These are phyloP conservation scores for Pseudochirops corinnae DNA, from an alignment of 2,797 vertebrate species.

Conservation along the genomic window DNA sequence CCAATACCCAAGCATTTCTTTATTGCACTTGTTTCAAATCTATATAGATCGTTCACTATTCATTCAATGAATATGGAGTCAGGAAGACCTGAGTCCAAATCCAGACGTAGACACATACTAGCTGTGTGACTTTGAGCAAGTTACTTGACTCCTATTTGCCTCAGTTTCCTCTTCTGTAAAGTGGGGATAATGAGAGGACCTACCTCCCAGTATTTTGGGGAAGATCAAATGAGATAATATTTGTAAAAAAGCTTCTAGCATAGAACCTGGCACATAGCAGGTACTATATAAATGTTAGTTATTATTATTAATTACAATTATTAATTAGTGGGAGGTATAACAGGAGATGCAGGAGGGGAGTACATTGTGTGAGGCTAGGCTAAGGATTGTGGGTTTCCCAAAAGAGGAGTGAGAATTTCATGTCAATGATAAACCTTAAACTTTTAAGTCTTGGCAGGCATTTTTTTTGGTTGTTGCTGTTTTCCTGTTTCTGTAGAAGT, in stretches of 20 bases:
- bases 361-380: background rate
- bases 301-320: background rate
- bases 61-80: background rate
- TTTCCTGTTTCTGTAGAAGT: background rate
- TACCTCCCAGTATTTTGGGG: background rate
- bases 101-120: background rate
- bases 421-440: constrained; percentile 42
- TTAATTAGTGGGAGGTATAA: background rate
- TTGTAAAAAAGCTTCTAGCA: background rate
- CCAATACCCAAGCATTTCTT: background rate
- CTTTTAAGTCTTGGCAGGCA: background rate
- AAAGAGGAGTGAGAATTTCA: constrained; percentile 26
- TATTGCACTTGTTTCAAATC: background rate
- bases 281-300: background rate
- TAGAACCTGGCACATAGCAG: background rate
- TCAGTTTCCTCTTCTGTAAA: background rate
- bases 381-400: background rate
- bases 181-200: background rate
- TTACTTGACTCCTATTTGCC: background rate
- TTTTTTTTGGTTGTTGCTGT: background rate
- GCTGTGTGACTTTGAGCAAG: background rate
- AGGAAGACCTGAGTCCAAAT: background rate
- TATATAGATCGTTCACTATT: background rate
- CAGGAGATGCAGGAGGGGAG: constrained; percentile 5
- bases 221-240: background rate